These are phyloP conservation scores for Cephus sareptanus DNA, from an alignment of 2,888 invertebrate species.

Conservation along the genomic window DNA sequence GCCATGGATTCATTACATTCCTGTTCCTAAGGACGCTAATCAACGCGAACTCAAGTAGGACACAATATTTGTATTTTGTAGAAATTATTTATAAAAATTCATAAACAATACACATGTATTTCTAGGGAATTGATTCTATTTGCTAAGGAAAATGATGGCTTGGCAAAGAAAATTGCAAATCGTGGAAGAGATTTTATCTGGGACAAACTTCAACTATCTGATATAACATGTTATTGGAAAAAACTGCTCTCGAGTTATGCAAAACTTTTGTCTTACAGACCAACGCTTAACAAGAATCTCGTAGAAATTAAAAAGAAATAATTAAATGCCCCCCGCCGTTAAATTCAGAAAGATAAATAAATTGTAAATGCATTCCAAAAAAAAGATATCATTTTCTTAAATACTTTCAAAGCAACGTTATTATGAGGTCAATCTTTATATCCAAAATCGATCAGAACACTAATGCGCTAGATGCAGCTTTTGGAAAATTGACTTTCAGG, in stretches of 20 bases:
- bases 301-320: conserved; percentile 65
- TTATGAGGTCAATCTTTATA: not conserved
- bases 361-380: not conserved
- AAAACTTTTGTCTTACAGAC: conserved; percentile 77
- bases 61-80: not conserved
- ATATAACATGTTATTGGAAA: conserved; percentile 90
- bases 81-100: not conserved
- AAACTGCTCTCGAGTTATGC: conserved; percentile 80
- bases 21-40: conserved; percentile 75
- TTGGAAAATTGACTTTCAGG: not conserved
- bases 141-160: conserved; percentile 78
- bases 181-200: conserved; percentile 86
- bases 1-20: conserved; percentile 97
- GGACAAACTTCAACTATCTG: conserved; percentile 83
- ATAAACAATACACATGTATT: not conserved
- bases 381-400: not conserved
- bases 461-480: not conserved
- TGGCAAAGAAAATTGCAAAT: conserved; percentile 82
- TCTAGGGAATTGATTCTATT: conserved; percentile 77
- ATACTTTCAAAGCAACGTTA: not conserved
- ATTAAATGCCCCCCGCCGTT: not conserved
- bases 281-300: conserved; percentile 71
- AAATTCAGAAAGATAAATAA: not conserved
- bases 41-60: conserved; percentile 76
- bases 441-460: not conserved